Evolutionary conservation across 2,888 invertebrate species (phyloP), one percentile per base, ranked within the genome.

Genomic region (Drosophila monieri): DNA sequence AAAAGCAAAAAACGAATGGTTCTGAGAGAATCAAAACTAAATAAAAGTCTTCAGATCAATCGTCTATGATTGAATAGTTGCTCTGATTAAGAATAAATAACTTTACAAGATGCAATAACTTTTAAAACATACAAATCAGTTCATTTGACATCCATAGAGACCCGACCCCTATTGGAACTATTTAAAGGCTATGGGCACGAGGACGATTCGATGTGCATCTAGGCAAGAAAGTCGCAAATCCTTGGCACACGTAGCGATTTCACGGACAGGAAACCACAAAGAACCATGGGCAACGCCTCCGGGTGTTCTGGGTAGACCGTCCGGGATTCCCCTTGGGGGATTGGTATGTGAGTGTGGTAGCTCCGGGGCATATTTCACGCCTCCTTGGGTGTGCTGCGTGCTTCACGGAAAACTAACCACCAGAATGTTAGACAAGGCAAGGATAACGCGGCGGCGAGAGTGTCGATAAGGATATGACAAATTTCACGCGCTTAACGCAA

Each of bases 381-480:
- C 27, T 54, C 21, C 35, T 35, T 35, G 32, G 12, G 32, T n/a
- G 32, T 10, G 32, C n/a, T 32, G 32, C 32, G 35, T 62, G 51
- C 62, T 27, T 55, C 32, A 67, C 67, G 76, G 69, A 51, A 68
- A 77, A 71, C 67, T 73, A 74, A 77, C 76, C 77, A 71, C 74
- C 74, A 64, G 57, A 62, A 35, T 53, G 51, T 27, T 18, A 18
- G 43, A 43, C 43, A 21, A 3, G 41, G 43, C 18, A 21, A 21
- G 43, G 18, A 43, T 43, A 21, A 43, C 12, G 6, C 32, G 48
- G 37, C 32, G 46, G n/a, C 32, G 57, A 14, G 55, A 47, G 53
- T 58, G 62, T 41, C 41, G 85, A 81, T 81, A 86, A 81, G 86
- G 80, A 83, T 77, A 86, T 86, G 81, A 83, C 85, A 83, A 83